Conservation (phyloP, 2,888 invertebrate genomes). For the Acronicta leporina region DNA sequence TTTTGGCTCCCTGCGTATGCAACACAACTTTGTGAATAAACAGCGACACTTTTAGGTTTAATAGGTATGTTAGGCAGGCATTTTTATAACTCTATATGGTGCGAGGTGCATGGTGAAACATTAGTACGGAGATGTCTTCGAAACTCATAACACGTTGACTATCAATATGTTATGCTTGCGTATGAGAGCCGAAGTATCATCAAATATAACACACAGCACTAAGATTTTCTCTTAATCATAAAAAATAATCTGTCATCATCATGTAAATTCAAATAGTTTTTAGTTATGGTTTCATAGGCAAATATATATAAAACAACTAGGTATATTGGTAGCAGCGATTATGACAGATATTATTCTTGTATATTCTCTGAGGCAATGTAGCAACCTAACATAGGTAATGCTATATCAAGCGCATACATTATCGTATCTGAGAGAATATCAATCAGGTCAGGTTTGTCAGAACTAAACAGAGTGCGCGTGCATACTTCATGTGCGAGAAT, state of each 20-base stretch:
- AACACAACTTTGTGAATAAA: slow-evolving; percentile 28
- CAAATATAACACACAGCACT: slow-evolving; percentile 38
- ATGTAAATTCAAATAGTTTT: background rate
- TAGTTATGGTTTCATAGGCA: background rate
- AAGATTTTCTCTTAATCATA: slow-evolving; percentile 2
- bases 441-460: slow-evolving; percentile 21
- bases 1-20: slow-evolving; percentile 92
- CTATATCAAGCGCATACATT: slow-evolving; percentile 6
- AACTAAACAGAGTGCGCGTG: slow-evolving; percentile 76
- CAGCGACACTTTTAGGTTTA: slow-evolving; percentile 38
- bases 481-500: slow-evolving; percentile 89
- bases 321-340: background rate
- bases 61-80: slow-evolving; percentile 57
- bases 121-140: slow-evolving; percentile 63
- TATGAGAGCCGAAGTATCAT: slow-evolving; percentile 34
- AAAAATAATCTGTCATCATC: slow-evolving; percentile 25
- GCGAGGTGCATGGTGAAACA: slow-evolving; percentile 81
- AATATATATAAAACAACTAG: background rate
- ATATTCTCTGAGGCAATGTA: slow-evolving; percentile 11
- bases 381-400: slow-evolving; percentile 1
- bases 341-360: slow-evolving; percentile 14
- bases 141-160: slow-evolving; percentile 52
- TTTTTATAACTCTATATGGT: slow-evolving; percentile 66
- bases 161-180: slow-evolving; percentile 2
- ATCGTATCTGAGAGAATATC: slow-evolving; percentile 27